Evolutionary conservation across 2,797 vertebrate species (phyloP), one percentile per base, ranked within the genome.

Genomic region (Lagothrix lagotricha): DNA sequence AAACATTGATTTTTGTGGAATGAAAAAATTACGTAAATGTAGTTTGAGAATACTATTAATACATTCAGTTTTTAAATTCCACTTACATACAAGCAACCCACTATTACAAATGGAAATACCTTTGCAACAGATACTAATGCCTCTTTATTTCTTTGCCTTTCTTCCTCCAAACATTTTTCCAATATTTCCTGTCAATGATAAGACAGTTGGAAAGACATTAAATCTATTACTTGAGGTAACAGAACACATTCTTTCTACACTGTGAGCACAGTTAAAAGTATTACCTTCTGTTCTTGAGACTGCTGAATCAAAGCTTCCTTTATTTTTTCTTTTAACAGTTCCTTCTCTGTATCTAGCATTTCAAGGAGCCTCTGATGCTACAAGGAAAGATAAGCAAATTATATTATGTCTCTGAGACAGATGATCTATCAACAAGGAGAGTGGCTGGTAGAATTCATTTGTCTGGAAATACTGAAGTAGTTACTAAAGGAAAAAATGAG

Each of bases 361-460:
- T 98, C 98, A 6, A 99, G 98, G 84, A 99, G 98, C 54, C 98
- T 98, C 75, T 98, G 98, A 96, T 99, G 98, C 99, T 99, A 58
- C 33, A 93, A 97, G 70, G 93, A 80, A 98, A 98, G 91, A 97
- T 5, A 96, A 94, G 6, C 0, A 4, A 36, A 73, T 86, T 87
- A 88, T 33, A 96, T 5, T 73, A 86, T 1, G 82, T 26, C 26
- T 89, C 41, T 61, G 75, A 92, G 4, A 9, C 54, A 86, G 28
- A 9, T 7, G 92, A 33, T 64, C 90, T 83, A 81, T 20, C 88
- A 64, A 90, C 5, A 92, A 72, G 41, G 48, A 90, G 0, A 70
- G 50, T 0, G 94, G 46, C 7, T 93, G 0, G 41, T 54, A 6
- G 26, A 76, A 87, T 80, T 94, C 17, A 82, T 54, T 28, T 73